A percentile compares a stretch with the other conserved stretches of the same genome.
phyloP scores from a whole-genome alignment of 1,140 invertebrate species.

The Arion vulgaris region DNA sequence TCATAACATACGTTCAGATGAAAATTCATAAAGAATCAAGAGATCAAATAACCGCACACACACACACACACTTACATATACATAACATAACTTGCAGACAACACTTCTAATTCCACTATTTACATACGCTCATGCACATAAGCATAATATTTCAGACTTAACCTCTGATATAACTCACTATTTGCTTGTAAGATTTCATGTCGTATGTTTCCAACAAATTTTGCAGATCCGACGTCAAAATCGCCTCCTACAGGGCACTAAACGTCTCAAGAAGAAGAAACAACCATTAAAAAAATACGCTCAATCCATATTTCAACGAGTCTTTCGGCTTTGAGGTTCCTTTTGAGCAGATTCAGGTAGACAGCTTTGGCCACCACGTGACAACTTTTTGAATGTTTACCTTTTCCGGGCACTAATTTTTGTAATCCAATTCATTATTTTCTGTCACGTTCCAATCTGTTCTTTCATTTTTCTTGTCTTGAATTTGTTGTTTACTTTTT shows the following conservation, averaged over 20 bases:
- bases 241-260: conserved; percentile 76
- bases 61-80: too few relatives aligned
- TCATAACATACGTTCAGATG: too few relatives aligned
- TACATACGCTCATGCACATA: too few relatives aligned
- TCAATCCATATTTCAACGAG: conserved; percentile 79
- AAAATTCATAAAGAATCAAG: too few relatives aligned
- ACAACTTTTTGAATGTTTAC: background rate
- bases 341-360: conserved; percentile 83
- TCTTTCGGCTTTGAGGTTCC: conserved; percentile 78
- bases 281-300: conserved; percentile 76
- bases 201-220: conserved; percentile 78
- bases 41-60: too few relatives aligned
- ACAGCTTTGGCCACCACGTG: background rate
- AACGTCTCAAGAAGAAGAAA: conserved; percentile 78
- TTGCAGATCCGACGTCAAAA: conserved; percentile 78
- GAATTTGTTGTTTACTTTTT: conserved; percentile 14
- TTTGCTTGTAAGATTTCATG: background rate
- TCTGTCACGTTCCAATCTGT: background rate
- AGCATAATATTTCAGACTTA: too few relatives aligned
- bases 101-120: too few relatives aligned
- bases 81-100: too few relatives aligned
- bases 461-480: conserved; percentile 2
- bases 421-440: background rate
- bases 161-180: too few relatives aligned
- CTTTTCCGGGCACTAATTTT: conserved; percentile 17